Evolutionary conservation across 2,797 vertebrate species (phyloP).

Genomic region (Garrulus glandarius): DNA sequence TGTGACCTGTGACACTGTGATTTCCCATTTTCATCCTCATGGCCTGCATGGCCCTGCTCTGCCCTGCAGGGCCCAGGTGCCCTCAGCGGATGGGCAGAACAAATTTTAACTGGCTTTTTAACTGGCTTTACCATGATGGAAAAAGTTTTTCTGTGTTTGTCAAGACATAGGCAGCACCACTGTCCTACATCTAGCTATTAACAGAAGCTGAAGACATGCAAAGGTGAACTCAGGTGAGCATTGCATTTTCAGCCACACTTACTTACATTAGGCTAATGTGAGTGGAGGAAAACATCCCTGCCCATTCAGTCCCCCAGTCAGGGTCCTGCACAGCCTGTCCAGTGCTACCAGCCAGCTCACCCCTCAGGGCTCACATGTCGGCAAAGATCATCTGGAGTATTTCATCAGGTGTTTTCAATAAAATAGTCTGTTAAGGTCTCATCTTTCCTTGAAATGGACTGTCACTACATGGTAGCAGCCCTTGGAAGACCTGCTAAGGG

Average conservation of each 20-base stretch:
- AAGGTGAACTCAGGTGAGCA: not conserved
- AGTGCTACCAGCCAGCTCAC: not conserved
- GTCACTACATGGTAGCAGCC: not conserved
- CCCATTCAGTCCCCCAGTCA: fast-evolving
- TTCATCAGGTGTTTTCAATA: not conserved
- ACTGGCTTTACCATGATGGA: not conserved
- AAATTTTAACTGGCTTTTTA: too few relatives aligned
- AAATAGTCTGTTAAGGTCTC: not conserved
- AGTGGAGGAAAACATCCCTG: not conserved
- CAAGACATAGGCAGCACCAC: not conserved
- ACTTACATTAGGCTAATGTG: not conserved
- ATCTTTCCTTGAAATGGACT: not conserved
- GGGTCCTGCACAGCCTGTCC: not conserved
- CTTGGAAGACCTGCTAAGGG: not conserved
- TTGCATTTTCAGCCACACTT: not conserved
- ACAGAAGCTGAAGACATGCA: not conserved
- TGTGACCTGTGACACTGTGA: not conserved
- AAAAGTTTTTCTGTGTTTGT: not conserved
- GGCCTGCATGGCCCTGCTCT: not conserved
- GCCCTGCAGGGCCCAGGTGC: not conserved
- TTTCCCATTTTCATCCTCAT: not conserved
- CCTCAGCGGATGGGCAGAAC: not conserved
- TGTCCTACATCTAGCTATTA: not conserved
- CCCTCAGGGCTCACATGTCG: not conserved
- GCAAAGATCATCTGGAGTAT: not conserved